phyloP scores from a whole-genome alignment of 2,888 invertebrate species.

The Eupsilia transversa region DNA sequence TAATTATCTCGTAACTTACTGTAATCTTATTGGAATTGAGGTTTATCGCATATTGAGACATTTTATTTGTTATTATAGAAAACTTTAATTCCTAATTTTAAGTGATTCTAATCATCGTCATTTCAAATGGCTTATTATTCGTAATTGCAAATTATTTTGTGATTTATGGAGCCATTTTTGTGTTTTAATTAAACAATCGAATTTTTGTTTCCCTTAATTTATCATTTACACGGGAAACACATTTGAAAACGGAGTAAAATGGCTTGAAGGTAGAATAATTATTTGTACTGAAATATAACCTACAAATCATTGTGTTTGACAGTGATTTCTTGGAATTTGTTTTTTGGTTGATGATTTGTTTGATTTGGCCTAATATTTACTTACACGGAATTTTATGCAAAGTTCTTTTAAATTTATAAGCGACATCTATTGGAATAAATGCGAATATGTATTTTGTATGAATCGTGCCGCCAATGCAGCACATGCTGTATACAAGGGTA shows the following conservation, averaged over 20 bases:
- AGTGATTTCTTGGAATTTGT: neutral
- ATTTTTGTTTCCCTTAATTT: neutral
- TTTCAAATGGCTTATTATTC: neutral
- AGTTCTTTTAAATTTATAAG: neutral
- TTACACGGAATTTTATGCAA: neutral
- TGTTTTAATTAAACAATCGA: too few relatives aligned
- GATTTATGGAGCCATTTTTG: too few relatives aligned
- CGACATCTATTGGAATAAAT: neutral
- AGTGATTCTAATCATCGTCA: neutral
- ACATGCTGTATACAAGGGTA: slow-evolving; percentile 20
- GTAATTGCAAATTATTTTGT: neutral
- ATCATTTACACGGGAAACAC: neutral
- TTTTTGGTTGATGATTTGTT: neutral
- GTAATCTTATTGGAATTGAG: slow-evolving; percentile 26
- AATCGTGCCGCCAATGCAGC: neutral
- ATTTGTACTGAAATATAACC: neutral
- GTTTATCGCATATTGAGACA: neutral
- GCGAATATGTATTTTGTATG: slow-evolving; percentile 1
- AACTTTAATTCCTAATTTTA: neutral
- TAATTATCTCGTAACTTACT: slow-evolving; percentile 17
- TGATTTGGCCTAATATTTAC: neutral
- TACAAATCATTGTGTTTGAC: neutral
- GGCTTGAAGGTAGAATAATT: neutral
- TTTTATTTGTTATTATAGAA: neutral
- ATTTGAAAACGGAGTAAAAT: neutral